These are phyloP conservation scores for Sarotherodon lohbergeri DNA, from an alignment of 2,113 vertebrate species.

Conservation along the genomic window DNA sequence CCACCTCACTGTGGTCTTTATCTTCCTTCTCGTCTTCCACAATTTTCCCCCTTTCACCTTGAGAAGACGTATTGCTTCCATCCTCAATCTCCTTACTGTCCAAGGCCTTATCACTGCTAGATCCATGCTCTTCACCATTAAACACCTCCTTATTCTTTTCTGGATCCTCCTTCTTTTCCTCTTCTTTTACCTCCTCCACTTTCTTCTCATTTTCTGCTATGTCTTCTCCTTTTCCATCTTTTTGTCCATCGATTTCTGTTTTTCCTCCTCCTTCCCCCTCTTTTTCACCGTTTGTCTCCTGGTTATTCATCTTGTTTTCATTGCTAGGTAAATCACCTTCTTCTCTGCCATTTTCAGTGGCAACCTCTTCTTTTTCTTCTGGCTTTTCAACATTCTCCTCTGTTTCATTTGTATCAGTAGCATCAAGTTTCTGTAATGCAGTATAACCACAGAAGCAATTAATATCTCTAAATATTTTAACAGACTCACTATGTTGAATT, in stretches of 20 bases:
- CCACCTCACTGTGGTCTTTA: not conserved
- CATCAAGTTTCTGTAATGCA: constrained; percentile 40
- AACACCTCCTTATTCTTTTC: constrained; percentile 18
- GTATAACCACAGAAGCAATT: not conserved
- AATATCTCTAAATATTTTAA: not conserved
- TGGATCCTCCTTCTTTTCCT: constrained; percentile 1
- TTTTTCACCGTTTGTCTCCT: constrained; percentile 68
- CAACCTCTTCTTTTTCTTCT: not conserved
- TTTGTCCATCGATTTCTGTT: constrained; percentile 72
- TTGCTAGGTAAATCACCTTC: not conserved
- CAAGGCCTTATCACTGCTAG: constrained; percentile 15
- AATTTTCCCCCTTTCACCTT: not conserved
- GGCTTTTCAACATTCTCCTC: not conserved
- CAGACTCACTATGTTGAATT: not conserved
- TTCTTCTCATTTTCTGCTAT: not conserved
- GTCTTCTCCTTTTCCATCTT: constrained; percentile 37
- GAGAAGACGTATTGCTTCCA: not conserved
- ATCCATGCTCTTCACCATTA: constrained; percentile 8
- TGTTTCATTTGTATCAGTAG: not conserved
- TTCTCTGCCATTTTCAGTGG: not conserved
- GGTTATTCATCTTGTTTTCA: constrained; percentile 51
- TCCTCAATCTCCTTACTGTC: constrained; percentile 19
- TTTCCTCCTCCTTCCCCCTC: not conserved
- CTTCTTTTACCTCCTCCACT: not conserved
- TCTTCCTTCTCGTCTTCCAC: constrained; percentile 16